phyloP scores from a whole-genome alignment of 2,888 invertebrate genomes.

The Parapristionchus giblindavisi region DNA sequence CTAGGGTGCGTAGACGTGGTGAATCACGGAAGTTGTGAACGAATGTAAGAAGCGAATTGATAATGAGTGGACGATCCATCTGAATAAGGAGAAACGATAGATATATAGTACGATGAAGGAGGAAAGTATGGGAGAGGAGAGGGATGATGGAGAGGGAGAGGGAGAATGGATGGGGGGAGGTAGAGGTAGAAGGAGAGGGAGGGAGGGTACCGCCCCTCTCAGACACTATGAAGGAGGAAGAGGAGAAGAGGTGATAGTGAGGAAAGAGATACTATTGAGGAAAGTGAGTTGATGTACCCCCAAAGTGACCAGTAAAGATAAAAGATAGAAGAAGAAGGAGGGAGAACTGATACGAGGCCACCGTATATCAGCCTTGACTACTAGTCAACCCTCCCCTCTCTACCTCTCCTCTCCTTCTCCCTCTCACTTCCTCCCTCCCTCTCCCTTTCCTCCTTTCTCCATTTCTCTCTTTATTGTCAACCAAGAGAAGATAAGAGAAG shows the following conservation, averaged over 20 bases:
- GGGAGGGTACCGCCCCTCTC: no score
- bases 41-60: conserved; percentile 63
- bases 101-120: conserved; percentile 11
- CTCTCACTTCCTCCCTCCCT: background rate
- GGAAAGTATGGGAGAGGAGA: background rate
- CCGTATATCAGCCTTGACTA: background rate
- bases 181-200: background rate
- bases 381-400: background rate
- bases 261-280: no score
- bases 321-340: background rate
- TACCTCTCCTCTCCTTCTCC: background rate
- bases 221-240: no score
- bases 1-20: conserved; percentile 30
- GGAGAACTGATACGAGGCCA: no score
- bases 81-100: background rate
- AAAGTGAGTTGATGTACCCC: no score
- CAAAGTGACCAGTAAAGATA: no score
- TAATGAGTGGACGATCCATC: conserved; percentile 53
- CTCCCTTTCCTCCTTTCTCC: no score
- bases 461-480: no score
- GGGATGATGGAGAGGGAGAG: conserved; percentile 16
- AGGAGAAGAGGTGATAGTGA: no score
- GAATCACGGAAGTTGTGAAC: conserved; percentile 47
- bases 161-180: background rate
- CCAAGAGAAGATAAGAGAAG: no score